Base-by-base conservation (phyloP, 2,113 vertebrate species). In the Oceanites oceanicus region DNA sequence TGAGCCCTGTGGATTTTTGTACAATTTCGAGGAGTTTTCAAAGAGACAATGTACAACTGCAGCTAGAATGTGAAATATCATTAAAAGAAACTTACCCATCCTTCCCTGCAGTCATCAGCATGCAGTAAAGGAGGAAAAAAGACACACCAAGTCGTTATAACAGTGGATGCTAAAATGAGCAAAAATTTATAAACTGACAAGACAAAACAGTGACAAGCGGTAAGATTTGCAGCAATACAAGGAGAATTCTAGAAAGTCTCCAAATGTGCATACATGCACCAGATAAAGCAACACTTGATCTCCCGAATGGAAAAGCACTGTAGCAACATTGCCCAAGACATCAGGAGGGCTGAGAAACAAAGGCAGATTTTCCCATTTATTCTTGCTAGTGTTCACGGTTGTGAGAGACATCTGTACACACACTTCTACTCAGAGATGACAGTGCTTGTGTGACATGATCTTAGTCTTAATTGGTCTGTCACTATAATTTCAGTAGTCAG, bases 1-100 rank as follows among this genome's bases (percentile, higher is more conserved):
- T 53, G 59, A 90, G n/a, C 36, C 15, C 27, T 47, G 36, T 5
- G 10, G 36, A 53, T 71, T 77, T 79, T 34, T 29, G 6, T 22
- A 61, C 22, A 59, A 27, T 58, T 79, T 40, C 13, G 20, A 90
- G 26, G 52, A 82, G 22, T 74, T 90, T 58, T 68, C 55, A 45
- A 80, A 55, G 34, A 76, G 7, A 32, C 55, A 83, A n/a, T 7
- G 25, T 18, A 68, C 34, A 73, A 44, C 16, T 52, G 15, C 47
- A 58, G 44, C 29, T 68, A 70, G 38, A 91, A 91, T 7, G 13
- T 49, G 50, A 79, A 89, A 68, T 55, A 76, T 16, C 12, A 32
- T 23, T 47, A 32, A 77, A 78, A 68, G 59, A 23, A 70, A 77
- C 98, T 98, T 92, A 98, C 98, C 97, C 96, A 47, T 98, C 97